A percentile compares a stretch with the other conserved stretches of the same genome.
Evolutionary conservation across 1,140 invertebrate genomes (phyloP).

Genomic region (Drosophila melanica): DNA sequence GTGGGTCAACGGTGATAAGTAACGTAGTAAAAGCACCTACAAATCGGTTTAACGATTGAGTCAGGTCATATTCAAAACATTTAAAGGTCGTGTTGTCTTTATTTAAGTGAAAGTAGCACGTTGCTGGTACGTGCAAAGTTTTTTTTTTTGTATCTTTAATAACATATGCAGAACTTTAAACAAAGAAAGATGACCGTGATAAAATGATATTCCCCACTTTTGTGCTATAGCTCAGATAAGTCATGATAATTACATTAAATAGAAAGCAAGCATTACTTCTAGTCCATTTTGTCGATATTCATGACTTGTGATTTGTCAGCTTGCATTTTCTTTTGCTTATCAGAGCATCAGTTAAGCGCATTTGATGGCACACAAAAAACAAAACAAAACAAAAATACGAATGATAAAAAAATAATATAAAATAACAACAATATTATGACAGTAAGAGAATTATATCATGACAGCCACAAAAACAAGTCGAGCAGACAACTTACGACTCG

Average conservation of each 20-base stretch:
- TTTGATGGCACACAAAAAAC: conserved; percentile 45
- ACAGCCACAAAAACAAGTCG: conserved; percentile 16
- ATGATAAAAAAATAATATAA: conserved; percentile 18
- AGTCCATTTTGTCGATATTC: conserved; percentile 22
- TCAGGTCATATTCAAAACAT: conserved; percentile 16
- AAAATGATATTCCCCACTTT: not conserved
- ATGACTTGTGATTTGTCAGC: conserved; percentile 48
- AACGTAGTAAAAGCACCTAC: not conserved
- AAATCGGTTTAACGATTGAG: conserved; percentile 5
- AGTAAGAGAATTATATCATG: conserved; percentile 35
- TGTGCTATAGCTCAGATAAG: not conserved
- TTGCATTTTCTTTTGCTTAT: conserved; percentile 30
- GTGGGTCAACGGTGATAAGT: conserved; percentile 21
- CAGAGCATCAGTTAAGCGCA: conserved; percentile 57
- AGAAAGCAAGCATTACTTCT: conserved; percentile 15
- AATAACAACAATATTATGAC: conserved; percentile 32
- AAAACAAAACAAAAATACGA: conserved; percentile 9
- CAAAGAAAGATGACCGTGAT: conserved; percentile 23
- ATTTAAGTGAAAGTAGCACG: conserved; percentile 32
- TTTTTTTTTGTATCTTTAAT: conserved; percentile 2
- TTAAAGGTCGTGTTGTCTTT: conserved; percentile 9
- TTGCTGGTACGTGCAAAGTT: conserved; percentile 29
- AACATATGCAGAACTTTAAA: not conserved
- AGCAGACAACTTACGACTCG: conserved; percentile 11
- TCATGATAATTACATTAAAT: conserved; percentile 15